Evolutionary conservation across 2,888 invertebrate genomes (phyloP), one percentile per base, ranked within the genome.

Genomic region (Dolichomitus sp.): DNA sequence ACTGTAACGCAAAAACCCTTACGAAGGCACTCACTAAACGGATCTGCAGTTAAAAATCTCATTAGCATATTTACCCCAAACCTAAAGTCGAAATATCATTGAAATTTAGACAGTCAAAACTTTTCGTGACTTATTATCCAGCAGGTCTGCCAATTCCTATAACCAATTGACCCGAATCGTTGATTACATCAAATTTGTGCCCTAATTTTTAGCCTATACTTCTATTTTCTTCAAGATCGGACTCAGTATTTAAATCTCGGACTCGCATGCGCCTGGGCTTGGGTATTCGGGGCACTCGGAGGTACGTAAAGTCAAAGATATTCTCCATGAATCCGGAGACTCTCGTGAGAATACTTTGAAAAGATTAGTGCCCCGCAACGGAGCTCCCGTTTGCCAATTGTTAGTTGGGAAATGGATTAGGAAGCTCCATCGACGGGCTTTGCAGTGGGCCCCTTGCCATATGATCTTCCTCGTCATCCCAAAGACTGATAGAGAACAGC

Each of bases 1-100:
- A 92, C 93, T 93, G 93, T 93, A 93, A 93, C 92, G 89, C 88
- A 93, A 93, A 91, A 93, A 93, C 93, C 93, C 93, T 93, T 88
- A 93, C 93, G 91, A 91, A 93, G 93, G 93, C 93, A 93, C 90
- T 89, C 92, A 93, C 93, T 92, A 72, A 85, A 87, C 90, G 92
- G 91, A 81, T 77, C 52, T 59, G 48, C 50, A 77, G 76, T 54
- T 54, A 42, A 63, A 52, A 42, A 59, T 48, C 2, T 37, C 23
- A 73, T 61, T 65, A 50, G 14, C 9, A 45, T 48, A 37, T 78
- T 61, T 14, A 63, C 73, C n/a, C 40, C 9, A 76, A 65, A 40
- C 9, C 23, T 48, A 23, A 63, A 33, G 42, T 14, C 42, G 54
- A 66, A 48, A 57, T 42, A 14, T 19, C 14, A 52, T 54, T 54